Conservation (phyloP, 1,140 invertebrate genomes). For the Reticulitermes speratus region DNA sequence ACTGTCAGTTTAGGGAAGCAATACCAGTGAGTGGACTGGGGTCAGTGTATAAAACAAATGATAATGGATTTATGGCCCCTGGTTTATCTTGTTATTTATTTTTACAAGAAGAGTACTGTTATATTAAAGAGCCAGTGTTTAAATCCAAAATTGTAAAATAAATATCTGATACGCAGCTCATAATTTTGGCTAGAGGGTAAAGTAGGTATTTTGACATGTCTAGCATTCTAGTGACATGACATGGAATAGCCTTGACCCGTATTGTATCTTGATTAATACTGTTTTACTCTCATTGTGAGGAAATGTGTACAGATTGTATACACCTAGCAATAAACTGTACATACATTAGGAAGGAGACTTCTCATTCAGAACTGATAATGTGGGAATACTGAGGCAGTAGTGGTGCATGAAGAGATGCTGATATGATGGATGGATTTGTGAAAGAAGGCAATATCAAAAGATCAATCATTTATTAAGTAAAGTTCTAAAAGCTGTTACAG, state of each 20-base stretch:
- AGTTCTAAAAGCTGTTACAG: too few species aligned
- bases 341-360: constrained; percentile 23
- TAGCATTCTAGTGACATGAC: constrained; percentile 28
- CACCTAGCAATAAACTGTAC: constrained; percentile 34
- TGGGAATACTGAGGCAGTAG: too few species aligned
- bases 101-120: constrained; percentile 6
- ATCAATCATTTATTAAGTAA: too few species aligned
- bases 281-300: constrained; percentile 31
- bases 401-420: too few species aligned
- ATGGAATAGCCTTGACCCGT: constrained; percentile 4
- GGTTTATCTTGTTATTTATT: constrained; percentile 11
- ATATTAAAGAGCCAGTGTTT: constrained; percentile 23
- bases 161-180: not conserved
- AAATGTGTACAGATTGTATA: constrained; percentile 34
- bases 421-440: too few species aligned
- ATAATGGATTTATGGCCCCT: not conserved
- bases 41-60: not conserved
- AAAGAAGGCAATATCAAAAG: too few species aligned
- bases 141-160: constrained; percentile 16
- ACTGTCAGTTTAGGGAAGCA: not conserved
- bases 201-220: constrained; percentile 28
- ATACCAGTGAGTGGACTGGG: not conserved
- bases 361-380: not conserved
- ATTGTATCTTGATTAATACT: constrained; percentile 30
- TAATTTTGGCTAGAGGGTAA: constrained; percentile 22